Conservation (phyloP, 2,113 vertebrate species). For the Glaucomys volans region DNA sequence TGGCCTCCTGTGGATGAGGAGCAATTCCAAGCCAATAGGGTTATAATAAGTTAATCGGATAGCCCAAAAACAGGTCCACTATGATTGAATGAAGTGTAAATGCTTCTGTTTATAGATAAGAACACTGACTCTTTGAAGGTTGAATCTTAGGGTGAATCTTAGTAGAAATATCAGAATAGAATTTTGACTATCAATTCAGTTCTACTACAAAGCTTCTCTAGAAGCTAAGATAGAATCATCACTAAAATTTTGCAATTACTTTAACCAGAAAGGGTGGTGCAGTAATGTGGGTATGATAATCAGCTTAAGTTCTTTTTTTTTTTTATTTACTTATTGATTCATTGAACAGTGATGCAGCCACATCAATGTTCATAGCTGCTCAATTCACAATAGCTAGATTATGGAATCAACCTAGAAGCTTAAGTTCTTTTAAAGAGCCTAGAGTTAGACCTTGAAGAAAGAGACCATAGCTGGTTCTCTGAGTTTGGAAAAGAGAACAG, state of each 20-base stretch:
- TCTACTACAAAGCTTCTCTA: not conserved
- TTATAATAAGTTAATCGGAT: not conserved
- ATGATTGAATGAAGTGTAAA: not conserved
- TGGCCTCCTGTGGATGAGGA: not conserved
- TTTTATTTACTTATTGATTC: too few relatives aligned
- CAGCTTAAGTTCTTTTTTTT: not conserved
- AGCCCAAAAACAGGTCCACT: not conserved
- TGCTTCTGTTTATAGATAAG: not conserved
- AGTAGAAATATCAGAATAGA: not conserved
- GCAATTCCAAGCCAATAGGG: not conserved
- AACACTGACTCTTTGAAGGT: not conserved
- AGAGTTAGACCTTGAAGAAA: not conserved
- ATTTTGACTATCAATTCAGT: not conserved
- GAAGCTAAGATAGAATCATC: not conserved
- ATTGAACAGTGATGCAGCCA: too few relatives aligned
- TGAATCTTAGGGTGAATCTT: not conserved
- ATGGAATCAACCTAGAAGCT: too few relatives aligned
- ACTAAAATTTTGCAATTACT: not conserved
- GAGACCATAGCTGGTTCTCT: not conserved
- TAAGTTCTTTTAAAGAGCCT: not conserved
- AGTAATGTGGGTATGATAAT: not conserved
- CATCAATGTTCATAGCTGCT: too few relatives aligned
- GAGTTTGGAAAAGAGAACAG: not conserved
- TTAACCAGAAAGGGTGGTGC: not conserved
- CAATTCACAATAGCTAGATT: too few relatives aligned